Evolutionary conservation across 1,140 invertebrate genomes (phyloP), one percentile per base, ranked within the genome.

Genomic region (Aphelinus atriplicis): DNA sequence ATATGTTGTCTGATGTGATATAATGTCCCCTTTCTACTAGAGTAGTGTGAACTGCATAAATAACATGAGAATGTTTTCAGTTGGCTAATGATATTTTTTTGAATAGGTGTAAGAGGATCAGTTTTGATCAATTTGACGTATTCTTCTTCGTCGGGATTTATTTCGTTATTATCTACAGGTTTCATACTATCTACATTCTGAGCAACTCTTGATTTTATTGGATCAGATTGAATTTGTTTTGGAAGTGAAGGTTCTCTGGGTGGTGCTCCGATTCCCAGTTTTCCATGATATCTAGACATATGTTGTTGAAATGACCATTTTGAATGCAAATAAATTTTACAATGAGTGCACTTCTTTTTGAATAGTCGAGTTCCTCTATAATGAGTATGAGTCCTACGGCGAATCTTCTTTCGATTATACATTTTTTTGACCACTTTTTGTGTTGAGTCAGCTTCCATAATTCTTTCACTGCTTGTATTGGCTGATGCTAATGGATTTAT

Each of bases 21-120:
- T 0, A 88, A 75, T 0, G 87, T 88, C 45, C 78, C 82, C 4
- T 83, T 82, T 4, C 86, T 81, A 77, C 87, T 86, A 1, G 57
- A 65, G 51, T 88, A 88, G 0, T 62, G 79, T 55, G 85, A 78
- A 1, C 85, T 75, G 45, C 87, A 88, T 0, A 83, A 71, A 62
- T 86, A 87, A 62, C 87, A 88, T 0, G 84, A 85, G 48, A 83
- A 88, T 0, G 87, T 88, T 67, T 88, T 88, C 46, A 88, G 63
- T 61, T 88, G 86, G 9, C 86, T 84, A 56, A 88, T 88, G 9
- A 88, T 86, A 6, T 83, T 84, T 26, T 86, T 82, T 64, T 88
- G 87, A 42, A 86, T 83, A 7, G 83, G 80, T 0, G 85, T 86
- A 2, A 88, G 62, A 0, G 86, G 82, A 4, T 82, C 80, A 43